Percentiles rank a stretch among this genome's conserved stretches.
phyloP scores from a whole-genome alignment of 2,113 vertebrate species.

The Ceyx cyanopectus region DNA sequence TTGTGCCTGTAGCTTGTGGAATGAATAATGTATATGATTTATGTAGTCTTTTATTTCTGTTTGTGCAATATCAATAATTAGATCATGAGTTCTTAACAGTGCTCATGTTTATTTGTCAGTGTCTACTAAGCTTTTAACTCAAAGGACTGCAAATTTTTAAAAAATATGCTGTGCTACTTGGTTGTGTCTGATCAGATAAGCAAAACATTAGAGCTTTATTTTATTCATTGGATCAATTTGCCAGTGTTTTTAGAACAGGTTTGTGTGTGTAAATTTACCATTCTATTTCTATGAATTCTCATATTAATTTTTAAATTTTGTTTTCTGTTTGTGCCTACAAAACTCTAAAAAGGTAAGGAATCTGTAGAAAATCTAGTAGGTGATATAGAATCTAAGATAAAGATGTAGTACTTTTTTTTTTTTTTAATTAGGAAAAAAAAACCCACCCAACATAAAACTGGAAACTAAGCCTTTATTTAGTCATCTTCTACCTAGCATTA shows the following conservation, averaged over 20 bases:
- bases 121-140: not conserved
- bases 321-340: not conserved
- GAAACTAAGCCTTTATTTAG: not conserved
- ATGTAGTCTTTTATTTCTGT: not conserved
- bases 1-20: not conserved
- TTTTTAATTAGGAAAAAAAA: not conserved
- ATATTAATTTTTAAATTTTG: not conserved
- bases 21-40: conserved; percentile 4
- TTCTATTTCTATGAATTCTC: not conserved
- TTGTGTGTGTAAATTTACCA: not conserved
- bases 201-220: not conserved
- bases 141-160: not conserved
- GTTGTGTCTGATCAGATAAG: not conserved
- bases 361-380: not conserved
- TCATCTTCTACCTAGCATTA: not conserved
- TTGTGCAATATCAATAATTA: conserved; percentile 3
- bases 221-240: not conserved
- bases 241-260: not conserved
- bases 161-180: not conserved
- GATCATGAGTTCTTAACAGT: not conserved
- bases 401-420: not conserved
- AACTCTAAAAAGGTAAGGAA: not conserved
- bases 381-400: not conserved
- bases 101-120: conserved; percentile 8
- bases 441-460: not conserved